A percentile compares a stretch with the other conserved stretches of the same genome.
Conservation (phyloP, 1,140 invertebrate genomes). For the Polypedilum vanderplanki region DNA sequence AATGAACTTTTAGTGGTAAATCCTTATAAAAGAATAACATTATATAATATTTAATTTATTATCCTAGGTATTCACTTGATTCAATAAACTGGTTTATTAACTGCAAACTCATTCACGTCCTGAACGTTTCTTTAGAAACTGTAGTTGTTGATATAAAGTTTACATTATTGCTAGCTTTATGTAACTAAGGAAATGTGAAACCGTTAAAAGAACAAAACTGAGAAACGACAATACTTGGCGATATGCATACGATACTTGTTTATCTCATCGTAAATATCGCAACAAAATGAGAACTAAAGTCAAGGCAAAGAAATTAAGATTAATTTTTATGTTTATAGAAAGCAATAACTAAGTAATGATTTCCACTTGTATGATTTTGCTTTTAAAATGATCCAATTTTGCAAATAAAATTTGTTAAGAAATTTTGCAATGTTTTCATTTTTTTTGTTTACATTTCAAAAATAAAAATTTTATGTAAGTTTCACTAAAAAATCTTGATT, state of each 20-base stretch:
- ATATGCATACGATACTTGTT: not conserved
- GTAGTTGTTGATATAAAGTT: not conserved
- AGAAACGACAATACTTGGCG: not conserved
- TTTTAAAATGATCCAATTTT: too few relatives aligned
- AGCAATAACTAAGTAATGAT: too few relatives aligned
- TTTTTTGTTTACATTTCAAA: not conserved
- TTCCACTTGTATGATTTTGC: too few relatives aligned
- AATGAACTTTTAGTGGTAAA: not conserved
- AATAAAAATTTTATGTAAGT: too few relatives aligned
- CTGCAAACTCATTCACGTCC: not conserved
- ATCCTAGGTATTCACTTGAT: not conserved
- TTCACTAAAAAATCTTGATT: too few relatives aligned
- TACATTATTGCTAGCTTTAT: too few relatives aligned
- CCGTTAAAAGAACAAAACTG: conserved; percentile 4
- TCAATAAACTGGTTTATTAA: not conserved
- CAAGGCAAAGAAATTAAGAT: not conserved
- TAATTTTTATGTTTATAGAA: too few relatives aligned
- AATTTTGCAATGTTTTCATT: not conserved
- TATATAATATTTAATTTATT: not conserved
- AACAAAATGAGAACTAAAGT: not conserved
- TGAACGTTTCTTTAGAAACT: not conserved
- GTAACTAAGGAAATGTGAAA: conserved; percentile 4
- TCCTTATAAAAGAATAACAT: not conserved
- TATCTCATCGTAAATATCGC: conserved; percentile 15
- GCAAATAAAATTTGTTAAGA: too few relatives aligned